A percentile compares a stretch with the other conserved stretches of the same genome.
Conservation (phyloP, 2,113 vertebrate genomes). For the Amazona guildingii region DNA sequence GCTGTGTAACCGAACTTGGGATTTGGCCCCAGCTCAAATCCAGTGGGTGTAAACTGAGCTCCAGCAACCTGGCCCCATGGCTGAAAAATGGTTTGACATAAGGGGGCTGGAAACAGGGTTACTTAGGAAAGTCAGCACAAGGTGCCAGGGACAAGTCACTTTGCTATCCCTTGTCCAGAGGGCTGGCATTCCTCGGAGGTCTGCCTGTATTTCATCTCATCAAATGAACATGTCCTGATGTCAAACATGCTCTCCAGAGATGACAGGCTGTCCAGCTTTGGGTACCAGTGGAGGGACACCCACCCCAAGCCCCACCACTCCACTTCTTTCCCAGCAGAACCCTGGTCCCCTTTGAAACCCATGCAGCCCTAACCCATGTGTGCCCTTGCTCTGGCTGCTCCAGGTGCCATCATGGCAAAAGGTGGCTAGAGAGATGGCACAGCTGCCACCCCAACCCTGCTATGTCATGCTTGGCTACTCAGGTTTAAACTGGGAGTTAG, state of each 20-base stretch:
- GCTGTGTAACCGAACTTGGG: slow-evolving; percentile 30
- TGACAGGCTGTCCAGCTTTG: not conserved
- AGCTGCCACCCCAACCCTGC: slow-evolving; percentile 43
- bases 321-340: not conserved
- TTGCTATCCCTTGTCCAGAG: not conserved
- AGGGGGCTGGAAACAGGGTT: slow-evolving; percentile 25
- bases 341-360: not conserved
- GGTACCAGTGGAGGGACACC: not conserved
- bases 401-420: not conserved
- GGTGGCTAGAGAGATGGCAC: not conserved
- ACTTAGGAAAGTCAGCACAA: slow-evolving; percentile 19
- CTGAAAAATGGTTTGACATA: slow-evolving; percentile 16
- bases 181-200: slow-evolving; percentile 35
- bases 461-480: slow-evolving; percentile 59
- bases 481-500: slow-evolving; percentile 64
- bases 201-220: slow-evolving; percentile 42
- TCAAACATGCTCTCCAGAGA: not conserved
- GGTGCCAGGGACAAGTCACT: slow-evolving; percentile 51
- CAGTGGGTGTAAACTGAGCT: slow-evolving; percentile 46
- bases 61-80: not conserved
- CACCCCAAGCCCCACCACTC: not conserved
- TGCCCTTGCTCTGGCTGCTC: not conserved
- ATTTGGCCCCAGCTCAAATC: slow-evolving; percentile 31
- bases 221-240: slow-evolving; percentile 16
- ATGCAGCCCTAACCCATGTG: rapidly evolving